These are phyloP conservation scores for Malurus elegans DNA, from an alignment of 2,113 vertebrate genomes.

Conservation along the genomic window DNA sequence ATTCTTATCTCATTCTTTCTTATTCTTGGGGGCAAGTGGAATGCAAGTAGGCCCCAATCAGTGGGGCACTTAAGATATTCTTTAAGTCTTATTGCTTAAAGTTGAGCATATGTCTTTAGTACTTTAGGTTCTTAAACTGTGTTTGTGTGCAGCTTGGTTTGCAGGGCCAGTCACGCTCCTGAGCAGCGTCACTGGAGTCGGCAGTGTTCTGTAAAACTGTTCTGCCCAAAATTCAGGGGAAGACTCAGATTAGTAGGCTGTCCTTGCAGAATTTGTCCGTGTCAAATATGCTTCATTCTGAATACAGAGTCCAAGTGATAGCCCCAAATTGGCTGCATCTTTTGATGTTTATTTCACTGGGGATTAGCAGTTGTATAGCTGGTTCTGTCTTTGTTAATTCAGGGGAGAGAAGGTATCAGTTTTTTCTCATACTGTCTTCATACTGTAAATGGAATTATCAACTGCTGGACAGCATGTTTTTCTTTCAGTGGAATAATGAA, in stretches of 20 bases:
- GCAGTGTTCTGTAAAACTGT: background rate
- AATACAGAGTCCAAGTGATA: background rate
- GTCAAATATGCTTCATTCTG: background rate
- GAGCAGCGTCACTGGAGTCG: background rate
- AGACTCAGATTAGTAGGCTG: background rate
- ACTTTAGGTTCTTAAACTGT: background rate
- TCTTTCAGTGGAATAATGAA: background rate
- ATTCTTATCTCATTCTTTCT: slow-evolving; percentile 25
- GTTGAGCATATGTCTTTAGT: background rate
- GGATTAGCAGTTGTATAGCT: background rate
- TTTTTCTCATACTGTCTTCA: background rate
- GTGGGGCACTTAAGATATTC: background rate
- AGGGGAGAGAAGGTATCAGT: background rate
- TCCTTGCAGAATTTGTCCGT: background rate
- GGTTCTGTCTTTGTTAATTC: background rate
- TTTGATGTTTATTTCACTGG: background rate
- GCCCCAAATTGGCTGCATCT: background rate
- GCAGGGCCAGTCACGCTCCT: background rate
- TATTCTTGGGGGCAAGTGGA: background rate
- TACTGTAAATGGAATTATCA: background rate
- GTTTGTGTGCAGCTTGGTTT: background rate
- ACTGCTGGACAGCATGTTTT: background rate
- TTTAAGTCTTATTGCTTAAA: background rate
- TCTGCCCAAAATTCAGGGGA: background rate
- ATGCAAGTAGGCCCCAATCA: background rate